Evolutionary conservation across 2,113 vertebrate genomes (phyloP).

Genomic region (Agapornis roseicollis): DNA sequence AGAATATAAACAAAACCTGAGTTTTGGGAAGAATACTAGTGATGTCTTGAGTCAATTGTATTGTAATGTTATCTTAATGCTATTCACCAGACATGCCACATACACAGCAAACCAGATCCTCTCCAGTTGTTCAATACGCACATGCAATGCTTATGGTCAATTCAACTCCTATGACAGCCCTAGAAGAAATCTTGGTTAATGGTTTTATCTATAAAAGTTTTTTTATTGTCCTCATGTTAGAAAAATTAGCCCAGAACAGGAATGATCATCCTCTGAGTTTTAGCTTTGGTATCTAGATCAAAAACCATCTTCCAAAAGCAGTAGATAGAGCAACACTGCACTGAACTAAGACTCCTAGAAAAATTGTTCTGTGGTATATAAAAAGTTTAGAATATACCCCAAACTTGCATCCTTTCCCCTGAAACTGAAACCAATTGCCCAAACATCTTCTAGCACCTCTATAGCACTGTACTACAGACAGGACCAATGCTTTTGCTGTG

Average conservation of each 20-base stretch:
- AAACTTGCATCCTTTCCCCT: background rate
- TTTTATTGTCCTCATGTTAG: background rate
- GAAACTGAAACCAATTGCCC: background rate
- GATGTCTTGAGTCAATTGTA: background rate
- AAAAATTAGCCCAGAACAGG: background rate
- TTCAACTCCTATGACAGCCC: background rate
- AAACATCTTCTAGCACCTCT: background rate
- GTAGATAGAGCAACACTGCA: background rate
- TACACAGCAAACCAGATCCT: background rate
- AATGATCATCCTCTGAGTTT: background rate
- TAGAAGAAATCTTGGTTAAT: background rate
- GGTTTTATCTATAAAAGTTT: background rate
- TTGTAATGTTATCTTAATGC: background rate
- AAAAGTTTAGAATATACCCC: background rate
- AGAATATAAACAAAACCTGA: background rate
- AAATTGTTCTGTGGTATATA: background rate
- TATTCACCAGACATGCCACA: background rate
- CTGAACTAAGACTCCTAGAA: background rate
- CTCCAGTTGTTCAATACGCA: background rate
- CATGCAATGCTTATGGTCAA: background rate
- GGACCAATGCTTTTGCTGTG: rapidly evolving
- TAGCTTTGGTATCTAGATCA: background rate
- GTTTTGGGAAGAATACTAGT: background rate
- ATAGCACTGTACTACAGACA: background rate
- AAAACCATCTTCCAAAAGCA: background rate